phyloP scores from a whole-genome alignment of 2,113 vertebrate genomes.

The Ancistrus triradiatus region DNA sequence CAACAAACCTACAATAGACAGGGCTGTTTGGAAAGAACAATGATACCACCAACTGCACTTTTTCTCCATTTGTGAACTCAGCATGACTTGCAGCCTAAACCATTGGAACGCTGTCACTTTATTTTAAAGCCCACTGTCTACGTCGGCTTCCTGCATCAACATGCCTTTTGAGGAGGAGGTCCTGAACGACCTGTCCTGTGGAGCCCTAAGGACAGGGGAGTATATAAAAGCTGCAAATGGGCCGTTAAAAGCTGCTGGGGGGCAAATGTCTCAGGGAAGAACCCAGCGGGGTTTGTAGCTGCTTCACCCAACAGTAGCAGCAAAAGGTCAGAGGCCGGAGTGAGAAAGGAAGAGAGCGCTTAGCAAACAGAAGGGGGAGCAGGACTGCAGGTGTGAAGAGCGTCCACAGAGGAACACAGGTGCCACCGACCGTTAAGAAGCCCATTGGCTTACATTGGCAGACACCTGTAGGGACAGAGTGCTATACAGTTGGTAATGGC shows the following conservation, averaged over 20 bases:
- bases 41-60: background rate
- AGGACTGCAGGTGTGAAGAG: constrained; percentile 36
- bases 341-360: constrained; percentile 46
- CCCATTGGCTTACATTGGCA: background rate
- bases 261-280: constrained; percentile 6
- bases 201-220: too few species aligned
- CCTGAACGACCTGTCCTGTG: constrained; percentile 1
- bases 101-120: background rate
- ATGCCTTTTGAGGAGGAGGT: constrained; percentile 2
- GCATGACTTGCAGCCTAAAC: background rate
- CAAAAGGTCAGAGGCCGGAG: constrained; percentile 13
- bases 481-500: constrained; percentile 14
- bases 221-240: constrained; percentile 32
- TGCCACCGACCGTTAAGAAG: constrained; percentile 7
- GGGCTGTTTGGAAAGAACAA: too few species aligned
- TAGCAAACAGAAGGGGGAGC: constrained; percentile 28
- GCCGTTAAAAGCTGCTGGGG: background rate
- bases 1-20: background rate
- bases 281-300: constrained; percentile 13
- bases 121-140: constrained; percentile 9
- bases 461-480: background rate
- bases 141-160: background rate
- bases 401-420: constrained; percentile 39
- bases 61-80: constrained; percentile 9
- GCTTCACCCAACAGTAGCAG: constrained; percentile 25